phyloP scores from a whole-genome alignment of 2,888 invertebrate species.

The Drymonia ruficornis region DNA sequence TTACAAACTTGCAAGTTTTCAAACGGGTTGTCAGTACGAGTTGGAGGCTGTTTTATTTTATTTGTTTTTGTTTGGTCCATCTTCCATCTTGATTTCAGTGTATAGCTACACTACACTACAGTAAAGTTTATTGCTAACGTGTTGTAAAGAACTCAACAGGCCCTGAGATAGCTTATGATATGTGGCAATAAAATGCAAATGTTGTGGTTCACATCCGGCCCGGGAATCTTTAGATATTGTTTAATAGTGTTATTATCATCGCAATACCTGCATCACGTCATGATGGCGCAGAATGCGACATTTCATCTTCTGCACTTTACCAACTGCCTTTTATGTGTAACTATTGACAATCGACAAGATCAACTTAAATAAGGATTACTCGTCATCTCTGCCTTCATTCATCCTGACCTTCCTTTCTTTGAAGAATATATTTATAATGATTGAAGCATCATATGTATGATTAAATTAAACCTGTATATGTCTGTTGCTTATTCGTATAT shows the following conservation, averaged over 20 bases:
- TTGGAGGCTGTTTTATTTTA: conserved; percentile 17
- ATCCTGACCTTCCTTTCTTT: conserved; percentile 39
- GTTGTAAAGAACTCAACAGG: conserved; percentile 26
- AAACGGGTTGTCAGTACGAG: conserved; percentile 20
- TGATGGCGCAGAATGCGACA: conserved; percentile 31
- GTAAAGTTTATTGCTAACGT: conserved; percentile 29
- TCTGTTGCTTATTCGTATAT: conserved; percentile 14
- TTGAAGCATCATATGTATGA: conserved; percentile 25
- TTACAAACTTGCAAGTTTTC: conserved; percentile 16
- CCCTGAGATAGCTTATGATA: conserved; percentile 36
- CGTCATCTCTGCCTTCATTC: conserved; percentile 21
- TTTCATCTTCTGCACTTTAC: conserved; percentile 36
- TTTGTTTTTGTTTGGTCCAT: conserved; percentile 23
- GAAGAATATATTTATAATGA: conserved; percentile 27
- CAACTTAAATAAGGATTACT: conserved; percentile 31
- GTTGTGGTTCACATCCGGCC: conserved; percentile 61
- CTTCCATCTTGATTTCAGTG: conserved; percentile 23
- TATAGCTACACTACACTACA: conserved; percentile 31
- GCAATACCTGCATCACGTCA: conserved; percentile 40
- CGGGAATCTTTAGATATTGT: conserved; percentile 47
- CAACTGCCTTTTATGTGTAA: conserved; percentile 30
- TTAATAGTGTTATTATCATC: conserved; percentile 36
- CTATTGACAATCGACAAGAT: conserved; percentile 16
- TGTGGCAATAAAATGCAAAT: conserved; percentile 56
- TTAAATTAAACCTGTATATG: conserved; percentile 19